A percentile compares a stretch with the other conserved stretches of the same genome.
These are phyloP conservation scores for Poeciliopsis prolifica DNA, from an alignment of 2,113 vertebrate species.

Conservation along the genomic window DNA sequence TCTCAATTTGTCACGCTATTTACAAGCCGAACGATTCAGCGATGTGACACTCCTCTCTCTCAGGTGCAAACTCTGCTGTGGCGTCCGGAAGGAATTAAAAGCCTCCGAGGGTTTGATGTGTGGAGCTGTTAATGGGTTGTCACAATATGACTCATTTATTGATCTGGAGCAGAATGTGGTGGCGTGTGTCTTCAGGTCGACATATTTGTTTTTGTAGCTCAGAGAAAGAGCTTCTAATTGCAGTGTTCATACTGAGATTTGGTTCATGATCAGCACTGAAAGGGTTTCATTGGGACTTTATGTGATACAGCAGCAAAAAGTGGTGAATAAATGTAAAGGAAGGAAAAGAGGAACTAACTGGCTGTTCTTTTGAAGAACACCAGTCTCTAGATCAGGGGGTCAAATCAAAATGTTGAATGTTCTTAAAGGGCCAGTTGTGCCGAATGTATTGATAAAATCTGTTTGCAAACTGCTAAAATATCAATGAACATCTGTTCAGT, in stretches of 20 bases:
- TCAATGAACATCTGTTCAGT: no score
- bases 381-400: no score
- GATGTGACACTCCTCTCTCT: conserved; percentile 24
- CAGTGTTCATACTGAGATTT: background rate
- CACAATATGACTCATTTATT: conserved; percentile 42
- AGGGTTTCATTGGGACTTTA: no score
- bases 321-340: background rate
- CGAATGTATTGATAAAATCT: no score
- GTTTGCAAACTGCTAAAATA: no score
- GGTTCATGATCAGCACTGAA: background rate
- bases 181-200: conserved; percentile 3
- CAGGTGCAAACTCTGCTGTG: conserved; percentile 41
- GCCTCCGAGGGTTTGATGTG: conserved; percentile 47
- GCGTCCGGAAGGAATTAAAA: conserved; percentile 50
- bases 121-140: conserved; percentile 51
- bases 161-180: conserved; percentile 12
- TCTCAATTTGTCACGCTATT: conserved; percentile 56
- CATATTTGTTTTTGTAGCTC: conserved; percentile 8
- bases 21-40: conserved; percentile 51
- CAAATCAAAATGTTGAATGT: no score
- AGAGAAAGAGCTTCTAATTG: background rate
- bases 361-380: no score
- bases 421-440: no score
- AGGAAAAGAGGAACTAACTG: background rate
- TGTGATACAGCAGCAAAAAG: background rate